A percentile compares a stretch with the other conserved stretches of the same genome.
Evolutionary conservation across 2,888 invertebrate species (phyloP).

Genomic region (Petrophora chlorosata): DNA sequence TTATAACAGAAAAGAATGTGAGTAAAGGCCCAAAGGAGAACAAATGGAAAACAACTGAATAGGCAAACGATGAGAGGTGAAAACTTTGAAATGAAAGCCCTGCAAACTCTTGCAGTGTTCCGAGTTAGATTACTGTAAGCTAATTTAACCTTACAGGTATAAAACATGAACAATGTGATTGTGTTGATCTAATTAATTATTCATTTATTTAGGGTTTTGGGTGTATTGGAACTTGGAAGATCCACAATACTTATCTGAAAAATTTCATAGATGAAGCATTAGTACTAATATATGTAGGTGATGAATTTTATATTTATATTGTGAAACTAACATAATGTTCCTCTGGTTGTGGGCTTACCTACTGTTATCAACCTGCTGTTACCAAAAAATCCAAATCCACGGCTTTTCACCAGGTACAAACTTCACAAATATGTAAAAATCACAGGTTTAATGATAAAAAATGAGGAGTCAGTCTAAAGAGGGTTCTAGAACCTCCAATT

Average conservation of each 20-base stretch:
- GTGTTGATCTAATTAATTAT: no score
- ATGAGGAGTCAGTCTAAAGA: conserved; percentile 29
- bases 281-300: no score
- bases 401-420: neutral
- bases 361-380: no score
- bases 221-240: no score
- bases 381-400: no score
- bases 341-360: no score
- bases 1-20: conserved; percentile 55
- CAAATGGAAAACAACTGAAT: conserved; percentile 57
- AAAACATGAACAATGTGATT: conserved; percentile 40
- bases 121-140: conserved; percentile 53
- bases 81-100: conserved; percentile 68
- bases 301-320: no score
- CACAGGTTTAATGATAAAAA: conserved; percentile 2
- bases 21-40: conserved; percentile 53
- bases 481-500: conserved; percentile 65
- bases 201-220: no score
- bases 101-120: conserved; percentile 62
- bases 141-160: conserved; percentile 56
- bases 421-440: conserved; percentile 23
- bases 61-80: conserved; percentile 65
- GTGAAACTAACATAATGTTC: no score
- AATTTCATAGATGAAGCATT: no score
- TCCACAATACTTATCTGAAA: no score